Evolutionary conservation across 2,113 vertebrate genomes (phyloP).

Genomic region (Pao palembangensis): DNA sequence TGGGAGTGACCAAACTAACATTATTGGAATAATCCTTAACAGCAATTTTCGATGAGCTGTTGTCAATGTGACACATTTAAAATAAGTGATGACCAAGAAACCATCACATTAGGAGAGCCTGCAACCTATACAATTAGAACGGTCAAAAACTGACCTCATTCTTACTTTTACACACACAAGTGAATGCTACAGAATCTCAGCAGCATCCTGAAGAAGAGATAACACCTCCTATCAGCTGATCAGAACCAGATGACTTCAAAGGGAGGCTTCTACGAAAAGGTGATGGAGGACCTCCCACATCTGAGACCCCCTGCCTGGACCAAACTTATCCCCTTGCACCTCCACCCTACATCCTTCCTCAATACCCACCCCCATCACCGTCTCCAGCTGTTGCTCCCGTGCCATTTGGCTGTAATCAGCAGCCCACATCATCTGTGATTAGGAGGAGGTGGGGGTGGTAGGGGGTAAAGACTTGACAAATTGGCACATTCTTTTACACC

Average conservation of each 20-base stretch:
- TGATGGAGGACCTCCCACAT: conserved; percentile 49
- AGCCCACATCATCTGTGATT: conserved; percentile 84
- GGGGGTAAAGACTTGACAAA: conserved; percentile 78
- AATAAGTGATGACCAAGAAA: too few species aligned
- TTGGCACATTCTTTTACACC: conserved; percentile 52
- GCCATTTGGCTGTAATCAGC: conserved; percentile 88
- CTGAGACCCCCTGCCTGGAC: conserved; percentile 42
- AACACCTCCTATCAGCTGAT: conserved; percentile 51
- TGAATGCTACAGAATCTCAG: background rate
- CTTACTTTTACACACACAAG: background rate
- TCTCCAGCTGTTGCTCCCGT: conserved; percentile 70
- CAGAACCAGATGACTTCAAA: conserved; percentile 62
- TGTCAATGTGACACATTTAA: too few species aligned
- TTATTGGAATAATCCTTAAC: too few species aligned
- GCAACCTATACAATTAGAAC: too few species aligned
- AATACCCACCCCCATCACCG: conserved; percentile 11
- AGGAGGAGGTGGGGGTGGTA: conserved; percentile 33
- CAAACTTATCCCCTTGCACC: conserved; percentile 73
- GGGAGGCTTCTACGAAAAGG: conserved; percentile 27
- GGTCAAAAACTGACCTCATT: too few species aligned
- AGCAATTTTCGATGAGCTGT: too few species aligned
- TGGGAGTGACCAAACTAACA: too few species aligned
- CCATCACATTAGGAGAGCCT: too few species aligned
- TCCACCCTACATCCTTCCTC: conserved; percentile 72
- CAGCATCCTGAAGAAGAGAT: conserved; percentile 21